A percentile compares a stretch with the other conserved stretches of the same genome.
phyloP scores from a whole-genome alignment of 2,113 vertebrate species.

The Penelope pileata region DNA sequence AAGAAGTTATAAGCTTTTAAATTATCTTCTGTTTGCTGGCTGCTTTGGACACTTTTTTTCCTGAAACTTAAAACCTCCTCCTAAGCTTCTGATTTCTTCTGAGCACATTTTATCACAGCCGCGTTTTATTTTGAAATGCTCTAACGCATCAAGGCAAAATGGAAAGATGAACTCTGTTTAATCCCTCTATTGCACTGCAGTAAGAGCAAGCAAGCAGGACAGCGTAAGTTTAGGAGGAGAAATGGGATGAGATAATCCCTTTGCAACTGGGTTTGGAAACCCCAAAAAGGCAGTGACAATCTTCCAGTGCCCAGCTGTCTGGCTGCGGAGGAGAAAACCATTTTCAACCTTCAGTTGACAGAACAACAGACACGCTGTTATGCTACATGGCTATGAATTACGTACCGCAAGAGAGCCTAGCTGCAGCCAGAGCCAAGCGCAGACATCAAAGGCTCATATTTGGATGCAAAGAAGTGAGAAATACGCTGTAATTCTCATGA shows the following conservation, averaged over 20 bases:
- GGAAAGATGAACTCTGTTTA: conserved; percentile 20
- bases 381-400: conserved; percentile 23
- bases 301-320: not conserved
- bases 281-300: not conserved
- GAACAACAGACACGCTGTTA: not conserved
- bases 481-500: conserved; percentile 37
- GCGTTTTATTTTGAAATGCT: conserved; percentile 20
- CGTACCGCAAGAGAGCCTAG: conserved; percentile 40
- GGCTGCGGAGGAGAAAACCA: not conserved
- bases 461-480: conserved; percentile 38
- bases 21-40: conserved; percentile 12
- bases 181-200: not conserved
- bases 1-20: not conserved
- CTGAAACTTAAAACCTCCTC: conserved; percentile 25
- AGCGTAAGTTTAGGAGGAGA: not conserved
- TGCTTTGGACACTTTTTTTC: conserved; percentile 1
- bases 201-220: not conserved
- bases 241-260: not conserved
- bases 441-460: conserved; percentile 50
- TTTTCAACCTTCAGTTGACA: conserved; percentile 29
- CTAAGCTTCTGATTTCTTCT: conserved; percentile 20
- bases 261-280: not conserved
- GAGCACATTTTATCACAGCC: conserved; percentile 13
- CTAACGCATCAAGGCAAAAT: conserved; percentile 37
- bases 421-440: not conserved